phyloP scores from a whole-genome alignment of 2,888 invertebrate genomes.

The Melanostoma scalare region DNA sequence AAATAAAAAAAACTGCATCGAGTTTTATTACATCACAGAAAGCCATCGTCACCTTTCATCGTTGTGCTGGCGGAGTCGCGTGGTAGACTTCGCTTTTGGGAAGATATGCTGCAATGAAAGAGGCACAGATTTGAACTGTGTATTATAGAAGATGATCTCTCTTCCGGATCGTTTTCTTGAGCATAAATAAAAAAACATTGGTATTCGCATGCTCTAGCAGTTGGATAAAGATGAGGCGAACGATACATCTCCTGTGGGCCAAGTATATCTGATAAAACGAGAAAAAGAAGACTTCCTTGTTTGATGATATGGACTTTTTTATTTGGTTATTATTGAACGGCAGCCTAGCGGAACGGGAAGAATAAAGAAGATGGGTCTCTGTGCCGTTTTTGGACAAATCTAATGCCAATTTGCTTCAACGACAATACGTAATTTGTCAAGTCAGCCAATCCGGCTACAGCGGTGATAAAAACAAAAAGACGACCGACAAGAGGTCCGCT shows the following conservation, averaged over 20 bases:
- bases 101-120: conserved; percentile 26
- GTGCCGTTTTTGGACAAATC: conserved; percentile 34
- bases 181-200: background rate
- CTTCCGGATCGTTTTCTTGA: conserved; percentile 58
- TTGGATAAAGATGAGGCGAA: conserved; percentile 24
- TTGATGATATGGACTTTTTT: conserved; percentile 22
- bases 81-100: conserved; percentile 6
- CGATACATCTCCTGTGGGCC: conserved; percentile 30
- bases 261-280: conserved; percentile 13
- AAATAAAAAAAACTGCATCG: conserved; percentile 23
- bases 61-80: background rate
- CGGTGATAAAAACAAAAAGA: no score
- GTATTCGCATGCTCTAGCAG: conserved; percentile 42
- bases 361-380: conserved; percentile 12
- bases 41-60: conserved; percentile 56
- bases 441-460: conserved; percentile 21
- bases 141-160: conserved; percentile 55
- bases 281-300: conserved; percentile 47
- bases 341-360: background rate
- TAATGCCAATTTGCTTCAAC: conserved; percentile 39
- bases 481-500: no score
- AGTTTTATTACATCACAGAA: conserved; percentile 47
- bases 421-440: conserved; percentile 52
- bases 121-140: conserved; percentile 32
- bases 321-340: background rate